phyloP scores from a whole-genome alignment of 1,140 invertebrate species.

The Augochlora pura region DNA sequence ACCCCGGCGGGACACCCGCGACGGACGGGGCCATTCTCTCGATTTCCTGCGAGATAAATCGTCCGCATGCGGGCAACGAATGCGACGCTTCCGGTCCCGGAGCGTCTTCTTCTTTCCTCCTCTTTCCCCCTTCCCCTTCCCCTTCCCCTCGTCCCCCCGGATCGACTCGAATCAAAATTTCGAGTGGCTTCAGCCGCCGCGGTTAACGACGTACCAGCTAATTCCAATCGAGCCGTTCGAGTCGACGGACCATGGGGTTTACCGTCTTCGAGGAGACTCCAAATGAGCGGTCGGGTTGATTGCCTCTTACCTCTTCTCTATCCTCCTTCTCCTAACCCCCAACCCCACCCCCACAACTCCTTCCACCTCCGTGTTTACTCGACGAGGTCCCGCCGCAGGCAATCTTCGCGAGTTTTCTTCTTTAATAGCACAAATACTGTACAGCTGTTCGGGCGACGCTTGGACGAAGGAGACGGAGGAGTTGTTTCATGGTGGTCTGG shows the following conservation, averaged over 20 bases:
- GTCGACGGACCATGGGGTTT: background rate
- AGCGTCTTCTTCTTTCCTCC: background rate
- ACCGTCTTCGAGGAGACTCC: background rate
- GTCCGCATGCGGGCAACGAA: slow-evolving; percentile 57
- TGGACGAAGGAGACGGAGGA: no score
- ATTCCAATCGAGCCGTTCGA: background rate
- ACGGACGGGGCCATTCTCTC: slow-evolving; percentile 17
- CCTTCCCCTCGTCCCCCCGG: background rate
- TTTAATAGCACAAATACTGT: no score
- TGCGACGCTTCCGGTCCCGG: slow-evolving; percentile 55
- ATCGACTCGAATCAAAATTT: slow-evolving; percentile 9
- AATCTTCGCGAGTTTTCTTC: no score
- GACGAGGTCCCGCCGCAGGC: no score
- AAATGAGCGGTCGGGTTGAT: background rate
- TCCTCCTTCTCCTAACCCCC: no score
- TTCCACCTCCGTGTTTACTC: no score
- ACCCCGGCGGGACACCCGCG: background rate
- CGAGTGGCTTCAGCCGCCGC: background rate
- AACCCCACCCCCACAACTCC: no score
- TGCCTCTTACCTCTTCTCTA: no score
- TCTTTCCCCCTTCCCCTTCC: no score
- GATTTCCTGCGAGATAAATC: slow-evolving; percentile 56
- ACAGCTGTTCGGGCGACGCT: no score
- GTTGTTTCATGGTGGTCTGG: no score
- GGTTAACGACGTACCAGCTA: no score